phyloP scores from a whole-genome alignment of 2,797 vertebrate genomes.

The Rhinichthys osculus region DNA sequence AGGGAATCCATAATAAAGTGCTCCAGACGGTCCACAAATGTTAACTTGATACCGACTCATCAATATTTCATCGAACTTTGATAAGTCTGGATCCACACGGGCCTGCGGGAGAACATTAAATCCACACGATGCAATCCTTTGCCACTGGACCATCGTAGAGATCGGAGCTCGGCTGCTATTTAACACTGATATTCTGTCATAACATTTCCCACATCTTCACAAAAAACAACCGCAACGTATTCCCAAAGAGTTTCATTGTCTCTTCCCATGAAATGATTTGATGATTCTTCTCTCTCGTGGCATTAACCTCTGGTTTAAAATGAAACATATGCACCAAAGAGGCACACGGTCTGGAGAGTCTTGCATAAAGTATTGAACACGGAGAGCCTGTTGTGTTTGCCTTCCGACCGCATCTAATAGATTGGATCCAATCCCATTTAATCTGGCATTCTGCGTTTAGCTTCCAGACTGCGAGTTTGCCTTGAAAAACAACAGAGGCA shows the following conservation, averaged over 20 bases:
- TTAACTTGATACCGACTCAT: constrained; percentile 38
- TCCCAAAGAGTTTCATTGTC: constrained; percentile 4
- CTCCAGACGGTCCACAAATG: constrained; percentile 54
- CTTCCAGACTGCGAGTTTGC: constrained; percentile 53
- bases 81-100: constrained; percentile 26
- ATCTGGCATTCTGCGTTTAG: constrained; percentile 49
- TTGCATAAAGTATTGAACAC: constrained; percentile 65
- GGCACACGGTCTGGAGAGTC: constrained; percentile 48
- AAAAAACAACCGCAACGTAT: constrained; percentile 14
- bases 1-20: constrained; percentile 61
- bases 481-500: constrained; percentile 55
- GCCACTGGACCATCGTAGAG: constrained; percentile 39
- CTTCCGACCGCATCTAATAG: constrained; percentile 52
- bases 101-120: constrained; percentile 34
- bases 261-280: constrained; percentile 27
- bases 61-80: constrained; percentile 41
- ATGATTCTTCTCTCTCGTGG: constrained; percentile 22
- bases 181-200: constrained; percentile 34
- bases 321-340: constrained; percentile 47
- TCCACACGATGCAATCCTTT: constrained; percentile 52
- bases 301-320: constrained; percentile 23
- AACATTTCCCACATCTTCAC: constrained; percentile 37
- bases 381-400: constrained; percentile 41
- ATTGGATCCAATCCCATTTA: constrained; percentile 55
- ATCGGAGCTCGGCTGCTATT: constrained; percentile 12